phyloP scores from a whole-genome alignment of 2,888 invertebrate genomes.

The Chloromyia formosa region DNA sequence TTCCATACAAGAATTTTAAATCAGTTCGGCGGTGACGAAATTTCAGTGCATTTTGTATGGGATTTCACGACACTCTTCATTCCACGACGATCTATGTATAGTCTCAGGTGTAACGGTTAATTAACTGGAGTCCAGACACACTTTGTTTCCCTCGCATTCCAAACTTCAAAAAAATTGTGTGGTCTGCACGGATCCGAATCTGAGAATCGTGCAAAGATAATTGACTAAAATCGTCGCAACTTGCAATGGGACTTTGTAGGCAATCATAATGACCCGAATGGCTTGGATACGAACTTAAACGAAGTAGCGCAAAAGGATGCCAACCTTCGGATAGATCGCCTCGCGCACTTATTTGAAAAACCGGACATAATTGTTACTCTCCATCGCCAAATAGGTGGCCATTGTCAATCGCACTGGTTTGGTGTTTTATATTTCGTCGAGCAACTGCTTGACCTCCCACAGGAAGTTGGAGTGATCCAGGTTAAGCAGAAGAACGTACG shows the following conservation, averaged over 20 bases:
- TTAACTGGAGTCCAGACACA: slow-evolving; percentile 76
- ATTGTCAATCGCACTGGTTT: slow-evolving; percentile 81
- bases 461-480: slow-evolving; percentile 87
- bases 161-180: slow-evolving; percentile 74
- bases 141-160: slow-evolving; percentile 67
- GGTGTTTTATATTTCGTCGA: slow-evolving; percentile 79
- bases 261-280: slow-evolving; percentile 78
- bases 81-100: too few species aligned
- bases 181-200: slow-evolving; percentile 75
- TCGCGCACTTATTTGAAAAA: slow-evolving; percentile 86
- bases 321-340: slow-evolving; percentile 86
- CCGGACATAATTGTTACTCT: slow-evolving; percentile 89
- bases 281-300: slow-evolving; percentile 84
- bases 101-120: too few species aligned
- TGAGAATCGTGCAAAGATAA: slow-evolving; percentile 76
- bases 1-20: too few species aligned
- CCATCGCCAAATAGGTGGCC: slow-evolving; percentile 81
- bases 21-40: too few species aligned
- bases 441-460: slow-evolving; percentile 84
- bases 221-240: slow-evolving; percentile 72
- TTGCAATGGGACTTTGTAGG: slow-evolving; percentile 73
- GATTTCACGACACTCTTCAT: too few species aligned
- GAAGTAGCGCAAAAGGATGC: slow-evolving; percentile 90
- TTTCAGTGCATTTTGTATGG: too few species aligned
- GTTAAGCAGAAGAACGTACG: slow-evolving; percentile 92